These are phyloP conservation scores for Catonia carolina DNA, from an alignment of 2,888 invertebrate species.

Conservation along the genomic window DNA sequence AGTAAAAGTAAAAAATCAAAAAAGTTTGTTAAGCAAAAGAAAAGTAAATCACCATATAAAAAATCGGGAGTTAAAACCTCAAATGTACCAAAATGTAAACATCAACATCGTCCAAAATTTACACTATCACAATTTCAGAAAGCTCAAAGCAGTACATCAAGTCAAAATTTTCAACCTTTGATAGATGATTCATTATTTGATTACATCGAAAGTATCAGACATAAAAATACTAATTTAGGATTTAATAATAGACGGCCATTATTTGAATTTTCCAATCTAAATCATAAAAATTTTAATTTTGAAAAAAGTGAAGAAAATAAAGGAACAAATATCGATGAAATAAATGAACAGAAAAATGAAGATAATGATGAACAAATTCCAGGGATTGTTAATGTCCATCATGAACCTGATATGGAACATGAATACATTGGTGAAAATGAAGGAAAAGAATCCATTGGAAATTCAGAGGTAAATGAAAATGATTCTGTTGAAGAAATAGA, in stretches of 20 bases:
- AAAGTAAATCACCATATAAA: too few species aligned
- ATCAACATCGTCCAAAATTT: too few species aligned
- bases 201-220: constrained; percentile 1
- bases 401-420: constrained; percentile 9
- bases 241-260: not conserved
- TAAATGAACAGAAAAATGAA: not conserved
- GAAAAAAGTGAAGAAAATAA: not conserved
- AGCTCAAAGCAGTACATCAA: not conserved
- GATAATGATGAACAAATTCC: not conserved
- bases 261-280: not conserved
- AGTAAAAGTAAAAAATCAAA: too few species aligned
- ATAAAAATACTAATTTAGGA: not conserved
- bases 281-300: not conserved
- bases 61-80: too few species aligned
- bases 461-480: not conserved
- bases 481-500: constrained; percentile 8
- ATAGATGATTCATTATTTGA: constrained; percentile 1
- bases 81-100: too few species aligned
- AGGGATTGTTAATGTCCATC: constrained; percentile 5
- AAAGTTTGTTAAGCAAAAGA: too few species aligned
- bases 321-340: not conserved
- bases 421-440: constrained; percentile 5
- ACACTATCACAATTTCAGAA: too few species aligned
- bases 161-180: too few species aligned
- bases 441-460: not conserved